These are phyloP conservation scores for Synanthedon myopaeformis DNA, from an alignment of 2,888 invertebrate genomes.

Conservation along the genomic window DNA sequence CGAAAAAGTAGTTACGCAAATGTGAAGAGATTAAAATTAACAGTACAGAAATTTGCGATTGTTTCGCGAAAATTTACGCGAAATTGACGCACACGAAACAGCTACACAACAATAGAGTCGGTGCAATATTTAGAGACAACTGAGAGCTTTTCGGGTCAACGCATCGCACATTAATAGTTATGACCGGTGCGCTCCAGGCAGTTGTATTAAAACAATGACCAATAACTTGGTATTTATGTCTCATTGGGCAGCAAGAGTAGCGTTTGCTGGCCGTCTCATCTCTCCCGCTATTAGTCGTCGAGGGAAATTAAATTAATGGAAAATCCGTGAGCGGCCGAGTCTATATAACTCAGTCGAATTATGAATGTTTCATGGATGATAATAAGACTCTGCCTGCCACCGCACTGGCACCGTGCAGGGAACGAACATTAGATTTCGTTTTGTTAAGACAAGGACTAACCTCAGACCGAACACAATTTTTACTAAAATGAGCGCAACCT, in stretches of 20 bases:
- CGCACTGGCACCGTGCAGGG: neutral
- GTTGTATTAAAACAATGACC: conserved; percentile 61
- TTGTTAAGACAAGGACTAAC: conserved; percentile 6
- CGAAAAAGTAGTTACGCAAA: no score
- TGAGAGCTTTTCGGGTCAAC: conserved; percentile 37
- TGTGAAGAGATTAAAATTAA: no score
- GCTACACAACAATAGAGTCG: conserved; percentile 13
- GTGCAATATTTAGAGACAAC: conserved; percentile 21
- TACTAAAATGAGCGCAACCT: no score
- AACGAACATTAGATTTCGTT: conserved; percentile 19
- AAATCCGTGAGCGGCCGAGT: conserved; percentile 5
- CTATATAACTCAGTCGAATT: neutral
- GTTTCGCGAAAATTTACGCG: neutral
- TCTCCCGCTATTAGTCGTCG: conserved; percentile 18
- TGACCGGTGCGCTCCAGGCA: conserved; percentile 26
- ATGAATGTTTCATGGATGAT: neutral
- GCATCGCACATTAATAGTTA: conserved; percentile 48
- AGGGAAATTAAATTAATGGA: conserved; percentile 12
- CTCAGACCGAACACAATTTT: no score
- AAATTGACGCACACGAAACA: neutral
- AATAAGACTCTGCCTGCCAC: neutral
- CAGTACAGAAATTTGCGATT: neutral
- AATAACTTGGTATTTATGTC: conserved; percentile 57
- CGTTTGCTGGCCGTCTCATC: conserved; percentile 24
- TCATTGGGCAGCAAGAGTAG: conserved; percentile 35